Base-by-base conservation (phyloP, 2,113 vertebrate species). In the Phoenicopterus ruber region DNA sequence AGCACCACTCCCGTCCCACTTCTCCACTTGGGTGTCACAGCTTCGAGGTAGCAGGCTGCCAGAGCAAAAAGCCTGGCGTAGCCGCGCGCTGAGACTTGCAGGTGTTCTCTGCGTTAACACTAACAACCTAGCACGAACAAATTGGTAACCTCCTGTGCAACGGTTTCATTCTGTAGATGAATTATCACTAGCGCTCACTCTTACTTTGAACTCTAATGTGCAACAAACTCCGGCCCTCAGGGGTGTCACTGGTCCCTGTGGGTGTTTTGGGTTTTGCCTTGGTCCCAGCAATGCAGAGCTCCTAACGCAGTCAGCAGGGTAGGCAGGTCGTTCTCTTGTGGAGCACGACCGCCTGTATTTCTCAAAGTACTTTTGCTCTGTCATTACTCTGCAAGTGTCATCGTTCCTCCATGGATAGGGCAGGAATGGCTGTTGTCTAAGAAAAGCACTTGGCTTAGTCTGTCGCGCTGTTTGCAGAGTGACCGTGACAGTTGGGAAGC, bases 351-450 rank as follows among this genome's bases (percentile, higher is more conserved):
- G 70, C 59, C 36, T 10, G 3, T 4, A 3, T n/a, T 32, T 72
- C 58, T 74, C 38, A 5, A 14, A n/a, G 11, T 2, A 7, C 49
- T 24, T 36, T 50, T 0, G 0, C 32, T 20, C 44, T 29, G 46
- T n/a, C 36, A 1, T 14, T 24, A 1, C 2, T 26, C 47, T 34
- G 17, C 17, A 1, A 28, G 25, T 14, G 6, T 7, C 7, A 2
- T 3, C 14, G 1, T 5, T 7, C 7, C 38, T n/a, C 66, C 9
- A 3, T 6, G 59, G 32, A 0, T 3, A 15, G 44, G 61, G 5
- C 31, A 29, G 55, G 76, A 6, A 8, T 0, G 7, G 11, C 1
- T 36, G 28, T 17, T 24, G 16, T 3, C 20, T 8, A 16, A 11
- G 34, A 18, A 11, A 8, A 79, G n/a, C 66, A 5, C n/a, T 49